A percentile compares a stretch with the other conserved stretches of the same genome.
Conservation (phyloP, 92 coral and sea anemone genomes). For the Heteractis magnifica region DNA sequence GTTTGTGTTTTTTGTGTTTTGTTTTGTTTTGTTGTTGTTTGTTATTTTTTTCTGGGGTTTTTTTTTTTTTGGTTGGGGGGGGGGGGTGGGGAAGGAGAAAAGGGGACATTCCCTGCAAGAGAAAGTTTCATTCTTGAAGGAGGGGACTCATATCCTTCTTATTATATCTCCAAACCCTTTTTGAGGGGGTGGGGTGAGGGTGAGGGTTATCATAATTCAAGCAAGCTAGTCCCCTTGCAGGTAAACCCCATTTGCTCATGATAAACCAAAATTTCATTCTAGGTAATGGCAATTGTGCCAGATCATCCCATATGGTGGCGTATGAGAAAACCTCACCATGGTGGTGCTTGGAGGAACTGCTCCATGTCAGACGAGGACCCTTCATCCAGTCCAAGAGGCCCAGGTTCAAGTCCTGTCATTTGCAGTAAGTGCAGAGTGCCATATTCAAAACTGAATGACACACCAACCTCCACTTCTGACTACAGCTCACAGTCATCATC, state of each 20-base stretch:
- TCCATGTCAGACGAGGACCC: conserved; percentile 52
- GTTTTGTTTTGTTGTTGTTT: too few relatives aligned
- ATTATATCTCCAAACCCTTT: neutral
- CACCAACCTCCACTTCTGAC: conserved; percentile 76
- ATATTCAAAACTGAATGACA: conserved; percentile 30
- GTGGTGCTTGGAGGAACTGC: conserved; percentile 94
- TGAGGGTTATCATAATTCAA: neutral
- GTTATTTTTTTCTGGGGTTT: too few relatives aligned
- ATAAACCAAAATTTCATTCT: neutral
- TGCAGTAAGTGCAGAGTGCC: conserved; percentile 72
- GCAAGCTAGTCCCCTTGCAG: neutral
- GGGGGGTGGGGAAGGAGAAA: too few relatives aligned
- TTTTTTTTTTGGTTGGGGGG: too few relatives aligned
- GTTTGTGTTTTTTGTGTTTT: too few relatives aligned
- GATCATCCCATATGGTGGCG: conserved; percentile 97
- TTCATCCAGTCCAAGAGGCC: conserved; percentile 86
- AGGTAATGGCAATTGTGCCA: conserved; percentile 95
- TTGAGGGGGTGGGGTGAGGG: neutral
- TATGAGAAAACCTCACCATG: conserved; percentile 81
- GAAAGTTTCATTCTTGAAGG: too few relatives aligned
- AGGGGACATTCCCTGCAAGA: too few relatives aligned
- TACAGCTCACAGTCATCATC: conserved; percentile 73
- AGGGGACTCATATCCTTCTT: too few relatives aligned
- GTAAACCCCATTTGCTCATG: neutral
- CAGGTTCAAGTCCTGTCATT: conserved; percentile 83